phyloP scores from a whole-genome alignment of 2,888 invertebrate species.

The Megaustenia siamemsis region DNA sequence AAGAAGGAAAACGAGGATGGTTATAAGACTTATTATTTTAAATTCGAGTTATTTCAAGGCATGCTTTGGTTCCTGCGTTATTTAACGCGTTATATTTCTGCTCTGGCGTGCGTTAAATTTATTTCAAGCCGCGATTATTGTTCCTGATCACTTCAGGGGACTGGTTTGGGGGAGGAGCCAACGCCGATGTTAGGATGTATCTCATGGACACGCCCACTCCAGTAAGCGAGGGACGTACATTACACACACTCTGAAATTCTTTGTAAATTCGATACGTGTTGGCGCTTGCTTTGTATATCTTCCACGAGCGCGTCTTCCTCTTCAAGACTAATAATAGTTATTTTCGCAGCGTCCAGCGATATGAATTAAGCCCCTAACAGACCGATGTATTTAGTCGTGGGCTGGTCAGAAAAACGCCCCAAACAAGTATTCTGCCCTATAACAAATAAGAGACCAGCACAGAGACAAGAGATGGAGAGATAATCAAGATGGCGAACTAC shows the following conservation, averaged over 20 bases:
- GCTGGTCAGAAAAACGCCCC: not conserved
- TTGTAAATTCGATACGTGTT: slow-evolving; percentile 4
- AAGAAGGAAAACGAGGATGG: slow-evolving; percentile 41
- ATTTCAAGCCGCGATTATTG: slow-evolving; percentile 12
- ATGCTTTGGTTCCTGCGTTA: not conserved
- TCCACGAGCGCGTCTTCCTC: not conserved
- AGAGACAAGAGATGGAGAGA: not conserved
- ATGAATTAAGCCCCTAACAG: not conserved
- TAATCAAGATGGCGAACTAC: not conserved
- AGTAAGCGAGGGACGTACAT: not conserved
- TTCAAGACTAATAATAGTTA: slow-evolving; percentile 29
- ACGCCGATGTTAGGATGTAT: not conserved
- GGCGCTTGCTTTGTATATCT: slow-evolving; percentile 26
- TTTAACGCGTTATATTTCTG: not conserved
- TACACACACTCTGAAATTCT: not conserved
- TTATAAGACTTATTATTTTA: not conserved
- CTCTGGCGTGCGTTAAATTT: slow-evolving; percentile 7
- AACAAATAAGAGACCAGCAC: not conserved
- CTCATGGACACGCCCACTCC: slow-evolving; percentile 42
- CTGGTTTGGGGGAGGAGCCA: slow-evolving; percentile 29
- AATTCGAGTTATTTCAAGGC: slow-evolving; percentile 38
- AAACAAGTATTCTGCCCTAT: not conserved
- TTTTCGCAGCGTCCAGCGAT: not conserved
- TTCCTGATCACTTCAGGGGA: slow-evolving; percentile 16
- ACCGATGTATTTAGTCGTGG: not conserved